Evolutionary conservation across 1,140 invertebrate genomes (phyloP).

Genomic region (Listronotus oregonensis): DNA sequence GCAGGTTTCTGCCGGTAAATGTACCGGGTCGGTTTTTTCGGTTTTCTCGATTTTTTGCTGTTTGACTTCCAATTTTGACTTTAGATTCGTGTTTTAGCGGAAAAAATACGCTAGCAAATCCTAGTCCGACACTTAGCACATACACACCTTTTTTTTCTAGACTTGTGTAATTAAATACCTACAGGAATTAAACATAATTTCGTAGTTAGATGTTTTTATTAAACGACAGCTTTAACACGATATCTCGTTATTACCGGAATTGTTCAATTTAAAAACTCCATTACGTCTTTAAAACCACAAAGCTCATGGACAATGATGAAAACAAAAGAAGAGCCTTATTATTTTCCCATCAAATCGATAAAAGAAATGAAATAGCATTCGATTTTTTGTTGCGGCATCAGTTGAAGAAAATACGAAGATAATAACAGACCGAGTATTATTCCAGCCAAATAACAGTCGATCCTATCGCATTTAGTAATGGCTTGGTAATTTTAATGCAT

Average conservation of each 20-base stretch:
- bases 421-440: constrained; percentile 27
- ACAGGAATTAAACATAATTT: too few relatives aligned
- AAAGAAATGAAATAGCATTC: constrained; percentile 36
- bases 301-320: background rate
- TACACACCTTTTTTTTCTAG: too few relatives aligned
- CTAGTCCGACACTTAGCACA: too few relatives aligned
- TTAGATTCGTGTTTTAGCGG: too few relatives aligned
- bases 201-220: too few relatives aligned
- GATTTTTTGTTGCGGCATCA: constrained; percentile 20
- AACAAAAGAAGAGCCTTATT: constrained; percentile 14
- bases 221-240: too few relatives aligned
- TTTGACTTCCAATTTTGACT: too few relatives aligned
- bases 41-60: too few relatives aligned
- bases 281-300: constrained; percentile 10
- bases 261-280: constrained; percentile 20
- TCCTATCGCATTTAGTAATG: constrained; percentile 26
- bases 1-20: too few relatives aligned
- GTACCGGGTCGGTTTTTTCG: too few relatives aligned
- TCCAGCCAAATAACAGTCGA: constrained; percentile 22
- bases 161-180: too few relatives aligned
- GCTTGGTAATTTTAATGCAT: constrained; percentile 22
- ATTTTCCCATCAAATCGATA: constrained; percentile 34
- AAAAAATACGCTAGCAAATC: too few relatives aligned
- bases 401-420: constrained; percentile 19
- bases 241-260: constrained; percentile 4